A percentile compares a stretch with the other conserved stretches of the same genome.
Conservation (phyloP, 2,797 vertebrate species). For the Numenius phaeopus region DNA sequence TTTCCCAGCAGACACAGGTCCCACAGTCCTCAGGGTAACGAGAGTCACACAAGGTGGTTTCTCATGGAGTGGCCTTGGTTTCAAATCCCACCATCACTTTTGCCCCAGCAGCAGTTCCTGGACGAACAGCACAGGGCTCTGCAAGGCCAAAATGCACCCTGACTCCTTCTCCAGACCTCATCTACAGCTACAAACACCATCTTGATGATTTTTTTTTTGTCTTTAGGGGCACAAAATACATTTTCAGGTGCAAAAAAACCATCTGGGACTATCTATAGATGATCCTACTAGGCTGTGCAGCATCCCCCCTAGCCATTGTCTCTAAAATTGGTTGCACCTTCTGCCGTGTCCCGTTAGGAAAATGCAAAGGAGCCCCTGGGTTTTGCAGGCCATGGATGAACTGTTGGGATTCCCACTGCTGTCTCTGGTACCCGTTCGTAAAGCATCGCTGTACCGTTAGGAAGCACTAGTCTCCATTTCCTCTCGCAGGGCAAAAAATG, state of each 20-base stretch:
- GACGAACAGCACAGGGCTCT: neutral
- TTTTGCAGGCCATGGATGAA: neutral
- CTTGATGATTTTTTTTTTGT: too few relatives aligned
- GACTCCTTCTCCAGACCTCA: neutral
- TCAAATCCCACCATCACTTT: neutral
- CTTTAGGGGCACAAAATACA: too few relatives aligned
- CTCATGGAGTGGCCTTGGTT: neutral
- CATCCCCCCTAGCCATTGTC: neutral
- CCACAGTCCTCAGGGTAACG: neutral
- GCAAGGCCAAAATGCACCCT: neutral
- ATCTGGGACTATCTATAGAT: neutral
- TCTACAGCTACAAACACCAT: too few relatives aligned
- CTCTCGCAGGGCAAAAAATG: neutral
- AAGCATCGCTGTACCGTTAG: neutral
- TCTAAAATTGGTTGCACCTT: neutral
- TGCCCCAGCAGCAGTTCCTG: neutral
- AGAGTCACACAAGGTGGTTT: neutral
- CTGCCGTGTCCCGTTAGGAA: neutral
- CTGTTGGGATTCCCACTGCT: rapidly evolving
- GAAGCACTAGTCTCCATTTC: neutral
- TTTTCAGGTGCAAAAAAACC: too few relatives aligned
- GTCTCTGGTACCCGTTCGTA: neutral
- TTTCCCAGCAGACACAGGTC: rapidly evolving
- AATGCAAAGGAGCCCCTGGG: neutral
- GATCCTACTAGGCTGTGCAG: too few relatives aligned